A percentile compares a stretch with the other conserved stretches of the same genome.
Evolutionary conservation across 1,140 invertebrate genomes (phyloP).

Genomic region (Triops cancriformis): DNA sequence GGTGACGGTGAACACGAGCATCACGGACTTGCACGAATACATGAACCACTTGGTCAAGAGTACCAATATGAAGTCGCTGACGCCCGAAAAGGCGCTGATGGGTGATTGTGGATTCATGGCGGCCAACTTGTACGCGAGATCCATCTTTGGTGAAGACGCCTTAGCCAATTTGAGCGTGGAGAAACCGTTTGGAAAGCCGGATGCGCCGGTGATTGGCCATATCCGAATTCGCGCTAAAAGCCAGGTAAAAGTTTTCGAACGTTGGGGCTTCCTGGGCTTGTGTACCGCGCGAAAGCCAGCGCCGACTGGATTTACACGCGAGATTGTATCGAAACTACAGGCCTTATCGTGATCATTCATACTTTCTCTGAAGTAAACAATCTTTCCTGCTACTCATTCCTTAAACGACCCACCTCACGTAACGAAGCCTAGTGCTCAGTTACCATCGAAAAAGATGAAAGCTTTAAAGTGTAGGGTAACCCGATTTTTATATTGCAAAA

Average conservation of each 20-base stretch:
- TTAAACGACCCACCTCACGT: no score
- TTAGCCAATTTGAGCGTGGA: constrained; percentile 97
- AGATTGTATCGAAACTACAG: no score
- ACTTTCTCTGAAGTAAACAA: no score
- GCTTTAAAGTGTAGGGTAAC: no score
- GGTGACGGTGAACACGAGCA: constrained; percentile 80
- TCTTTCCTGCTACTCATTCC: no score
- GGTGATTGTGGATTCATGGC: constrained; percentile 99
- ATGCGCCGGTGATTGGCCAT: constrained; percentile 86
- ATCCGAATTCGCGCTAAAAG: constrained; percentile 96
- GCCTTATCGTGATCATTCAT: no score
- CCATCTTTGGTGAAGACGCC: constrained; percentile 98
- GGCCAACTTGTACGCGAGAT: constrained; percentile 96
- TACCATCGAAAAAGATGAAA: no score
- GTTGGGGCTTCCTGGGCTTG: no score
- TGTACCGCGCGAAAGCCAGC: no score
- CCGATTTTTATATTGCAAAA: no score
- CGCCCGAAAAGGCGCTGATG: constrained; percentile 87
- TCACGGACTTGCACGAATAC: constrained; percentile 88
- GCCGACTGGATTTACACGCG: no score
- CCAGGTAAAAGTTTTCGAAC: constrained; percentile 63
- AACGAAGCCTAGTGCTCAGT: no score
- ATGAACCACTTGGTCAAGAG: constrained; percentile 79
- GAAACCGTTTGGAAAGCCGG: constrained; percentile 77
- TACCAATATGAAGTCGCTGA: constrained; percentile 99